Evolutionary conservation across 2,888 invertebrate species (phyloP).

Genomic region (Thysanoteuthis rhombus): DNA sequence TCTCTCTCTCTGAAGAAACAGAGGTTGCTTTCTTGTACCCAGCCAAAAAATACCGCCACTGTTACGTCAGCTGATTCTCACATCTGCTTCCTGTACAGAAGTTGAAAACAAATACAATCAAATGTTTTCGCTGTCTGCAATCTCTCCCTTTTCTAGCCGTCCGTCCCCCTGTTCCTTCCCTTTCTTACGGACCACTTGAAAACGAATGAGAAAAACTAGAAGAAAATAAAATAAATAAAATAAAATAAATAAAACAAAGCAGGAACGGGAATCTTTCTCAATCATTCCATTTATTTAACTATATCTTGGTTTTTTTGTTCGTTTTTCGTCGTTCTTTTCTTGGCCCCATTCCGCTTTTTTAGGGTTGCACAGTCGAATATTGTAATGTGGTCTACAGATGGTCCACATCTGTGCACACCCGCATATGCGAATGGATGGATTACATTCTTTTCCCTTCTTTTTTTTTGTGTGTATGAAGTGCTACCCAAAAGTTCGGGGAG

Average conservation of each 20-base stretch:
- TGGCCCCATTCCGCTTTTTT: neutral
- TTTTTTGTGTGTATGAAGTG: neutral
- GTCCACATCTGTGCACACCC: neutral
- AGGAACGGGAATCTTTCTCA: neutral
- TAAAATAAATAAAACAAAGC: neutral
- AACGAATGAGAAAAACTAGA: neutral
- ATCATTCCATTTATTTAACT: neutral
- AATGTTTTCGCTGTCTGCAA: neutral
- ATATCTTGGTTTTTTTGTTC: neutral
- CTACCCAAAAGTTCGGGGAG: neutral
- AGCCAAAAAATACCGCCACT: neutral
- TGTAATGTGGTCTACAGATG: slow-evolving; percentile 12
- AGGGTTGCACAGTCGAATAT: slow-evolving; percentile 12
- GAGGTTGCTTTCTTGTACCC: neutral
- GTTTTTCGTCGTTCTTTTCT: neutral
- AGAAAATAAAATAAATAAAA: neutral
- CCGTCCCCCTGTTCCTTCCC: neutral
- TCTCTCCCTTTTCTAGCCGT: neutral
- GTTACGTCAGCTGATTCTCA: neutral
- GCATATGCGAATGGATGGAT: neutral
- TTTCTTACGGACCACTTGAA: neutral
- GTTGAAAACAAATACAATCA: neutral
- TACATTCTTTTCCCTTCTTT: neutral
- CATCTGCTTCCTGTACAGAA: neutral
- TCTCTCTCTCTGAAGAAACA: neutral